These are phyloP conservation scores for Montifringilla adamsi DNA, from an alignment of 2,113 vertebrate genomes.

Conservation along the genomic window DNA sequence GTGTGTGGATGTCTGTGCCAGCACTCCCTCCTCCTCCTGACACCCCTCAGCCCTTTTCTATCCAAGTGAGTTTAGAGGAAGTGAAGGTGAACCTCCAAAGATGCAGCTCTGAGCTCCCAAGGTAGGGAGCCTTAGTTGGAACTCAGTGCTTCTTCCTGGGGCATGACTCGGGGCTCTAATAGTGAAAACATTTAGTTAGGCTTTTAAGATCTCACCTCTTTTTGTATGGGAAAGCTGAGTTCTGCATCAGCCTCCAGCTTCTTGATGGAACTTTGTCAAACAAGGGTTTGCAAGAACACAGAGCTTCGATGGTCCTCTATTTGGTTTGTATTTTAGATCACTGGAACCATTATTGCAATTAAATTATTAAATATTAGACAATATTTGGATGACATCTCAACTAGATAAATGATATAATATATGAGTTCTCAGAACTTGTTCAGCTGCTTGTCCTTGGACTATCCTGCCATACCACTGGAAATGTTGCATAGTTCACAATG, in stretches of 20 bases:
- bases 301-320: background rate
- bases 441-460: background rate
- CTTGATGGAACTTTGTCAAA: background rate
- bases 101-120: background rate
- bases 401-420: background rate
- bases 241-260: background rate
- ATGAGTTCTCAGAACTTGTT: background rate
- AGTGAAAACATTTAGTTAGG: background rate
- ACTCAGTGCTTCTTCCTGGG: accelerated
- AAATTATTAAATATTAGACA: background rate
- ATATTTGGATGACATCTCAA: background rate
- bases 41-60: background rate
- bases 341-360: background rate
- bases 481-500: background rate
- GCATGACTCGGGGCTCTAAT: accelerated
- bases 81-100: background rate
- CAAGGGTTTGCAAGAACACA: background rate
- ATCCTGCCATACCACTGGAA: background rate
- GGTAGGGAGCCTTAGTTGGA: background rate
- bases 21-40: background rate
- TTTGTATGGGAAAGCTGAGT: background rate
- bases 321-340: background rate
- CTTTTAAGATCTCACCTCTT: background rate
- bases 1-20: accelerated
- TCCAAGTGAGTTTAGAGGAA: background rate